Conservation (phyloP, 2,888 invertebrate species). For the Clunio marinus region DNA sequence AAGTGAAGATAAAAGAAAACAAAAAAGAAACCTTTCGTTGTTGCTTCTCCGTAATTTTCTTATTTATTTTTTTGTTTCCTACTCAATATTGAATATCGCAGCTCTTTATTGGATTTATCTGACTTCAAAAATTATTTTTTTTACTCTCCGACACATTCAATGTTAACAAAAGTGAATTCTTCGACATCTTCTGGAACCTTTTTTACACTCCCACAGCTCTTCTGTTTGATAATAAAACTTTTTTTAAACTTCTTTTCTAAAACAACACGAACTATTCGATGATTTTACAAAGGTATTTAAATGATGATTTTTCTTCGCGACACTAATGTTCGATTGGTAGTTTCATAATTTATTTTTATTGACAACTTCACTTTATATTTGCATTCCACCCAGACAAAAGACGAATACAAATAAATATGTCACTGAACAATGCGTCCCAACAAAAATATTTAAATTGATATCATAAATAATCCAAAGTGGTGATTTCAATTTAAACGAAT, state of each 20-base stretch:
- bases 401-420: conserved; percentile 18
- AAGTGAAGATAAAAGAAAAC: neutral
- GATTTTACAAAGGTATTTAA: neutral
- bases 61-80: neutral
- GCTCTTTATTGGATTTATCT: conserved; percentile 11
- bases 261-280: neutral
- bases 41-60: conserved; percentile 14
- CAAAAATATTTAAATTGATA: conserved; percentile 38
- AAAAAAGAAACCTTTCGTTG: neutral
- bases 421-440: conserved; percentile 17
- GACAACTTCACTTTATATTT: conserved; percentile 31
- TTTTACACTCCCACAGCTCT: conserved; percentile 18
- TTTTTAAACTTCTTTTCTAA: neutral
- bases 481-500: conserved; percentile 30
- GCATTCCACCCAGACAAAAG: conserved; percentile 18
- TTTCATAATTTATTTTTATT: conserved; percentile 36
- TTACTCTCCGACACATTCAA: neutral
- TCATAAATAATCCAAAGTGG: conserved; percentile 37
- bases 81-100: neutral
- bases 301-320: neutral
- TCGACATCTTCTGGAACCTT: neutral
- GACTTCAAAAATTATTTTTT: neutral
- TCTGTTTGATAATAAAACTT: conserved; percentile 11
- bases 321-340: conserved; percentile 5
- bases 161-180: no score